Base-by-base conservation (phyloP, 1,140 invertebrate genomes). In the Chrysoperla carnea region DNA sequence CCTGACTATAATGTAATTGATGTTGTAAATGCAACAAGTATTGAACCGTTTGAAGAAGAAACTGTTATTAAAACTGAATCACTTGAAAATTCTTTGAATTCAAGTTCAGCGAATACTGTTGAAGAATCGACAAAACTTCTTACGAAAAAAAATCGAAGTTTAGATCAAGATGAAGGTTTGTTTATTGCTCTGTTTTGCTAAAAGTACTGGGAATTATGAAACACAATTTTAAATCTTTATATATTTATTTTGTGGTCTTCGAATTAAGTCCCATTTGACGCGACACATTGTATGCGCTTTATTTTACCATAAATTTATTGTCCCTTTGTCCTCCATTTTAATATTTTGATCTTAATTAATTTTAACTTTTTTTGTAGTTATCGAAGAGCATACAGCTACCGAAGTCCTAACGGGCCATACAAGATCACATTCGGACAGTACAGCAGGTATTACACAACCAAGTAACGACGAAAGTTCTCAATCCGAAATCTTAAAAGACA, bases 1-100 rank as follows among this genome's bases (percentile, higher is more conserved):
- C 60, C 62, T 0, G 63, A 65, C 45, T 65, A 63, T 37, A 64
- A 63, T 29, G 63, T 62, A 5, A 43, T 62, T 6, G 63, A 65
- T 11, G 61, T 56, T 0, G 31, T 12, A 33, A 33, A 33, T 33
- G 31, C 31, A 11, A 11, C 31, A 33, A 33, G n/a, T 6, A 33
- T 9, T 33, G 31, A 33, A 33, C n/a, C 31, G 4, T 33, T 33
- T 33, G 31, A 33, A 4, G 31, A 33, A 33, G n/a, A 33, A 6
- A 33, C 4, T 23, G 17, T 23, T 2, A 23, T 23, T 3, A 23
- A 23, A 23, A 5, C 17, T 23, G 17, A 23, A 23, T 23, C 17
- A 2, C 5, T 23, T 2, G 17, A 23, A 23, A 23, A 23, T 23
- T 23, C 17, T 23, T 23, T 23, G 28, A 15, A 47, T 37, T 17